Base-by-base conservation (phyloP, 2,797 vertebrate genomes). In the Gymnopithys bicolor region DNA sequence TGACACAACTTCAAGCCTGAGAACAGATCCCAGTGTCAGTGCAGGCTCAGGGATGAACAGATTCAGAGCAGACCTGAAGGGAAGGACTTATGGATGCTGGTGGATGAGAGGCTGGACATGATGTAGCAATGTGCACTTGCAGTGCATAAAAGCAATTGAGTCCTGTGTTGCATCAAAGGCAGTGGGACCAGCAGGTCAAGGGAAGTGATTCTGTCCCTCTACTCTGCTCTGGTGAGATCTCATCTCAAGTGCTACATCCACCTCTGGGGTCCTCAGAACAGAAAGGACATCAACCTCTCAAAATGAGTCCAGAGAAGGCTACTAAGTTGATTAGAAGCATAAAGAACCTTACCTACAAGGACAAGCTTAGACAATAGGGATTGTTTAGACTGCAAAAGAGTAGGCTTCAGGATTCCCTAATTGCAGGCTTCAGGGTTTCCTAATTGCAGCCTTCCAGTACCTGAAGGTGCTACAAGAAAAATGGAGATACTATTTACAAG, bases 171-270 rank as follows among this genome's bases (percentile, higher is more conserved):
- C 32, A 69, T 35, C 19, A 43, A 49, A 52, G 48, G 15, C 30
- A 8, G 17, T 35, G 6, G n/a, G 13, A 22, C 8, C 19, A 43
- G 15, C 5, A 43, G 70, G 17, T 15, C 0, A 0, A 69, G 23
- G 27, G 35, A 19, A 7, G 11, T 4, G 9, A 55, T 35, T n/a
- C 55, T 75, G 41, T 27, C 8, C 22, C 18, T 48, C 33, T 46
- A 7, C 37, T 73, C 58, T 58, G 43, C 18, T 63, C 74, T 56
- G n/a, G 6, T 52, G 55, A 62, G 33, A 75, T 27, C 6, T 12
- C 32, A 10, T 18, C 22, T 13, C 10, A 13, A 43, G 19, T 55
- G 19, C 16, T 43, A 6, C 27, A 55, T 12, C 19, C 70, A 43
- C 6, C 22, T 62, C 32, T 55, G 35, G 22, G 3, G 2, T 43